Conservation (phyloP, 2,888 invertebrate genomes). For the Rhingia campestris region DNA sequence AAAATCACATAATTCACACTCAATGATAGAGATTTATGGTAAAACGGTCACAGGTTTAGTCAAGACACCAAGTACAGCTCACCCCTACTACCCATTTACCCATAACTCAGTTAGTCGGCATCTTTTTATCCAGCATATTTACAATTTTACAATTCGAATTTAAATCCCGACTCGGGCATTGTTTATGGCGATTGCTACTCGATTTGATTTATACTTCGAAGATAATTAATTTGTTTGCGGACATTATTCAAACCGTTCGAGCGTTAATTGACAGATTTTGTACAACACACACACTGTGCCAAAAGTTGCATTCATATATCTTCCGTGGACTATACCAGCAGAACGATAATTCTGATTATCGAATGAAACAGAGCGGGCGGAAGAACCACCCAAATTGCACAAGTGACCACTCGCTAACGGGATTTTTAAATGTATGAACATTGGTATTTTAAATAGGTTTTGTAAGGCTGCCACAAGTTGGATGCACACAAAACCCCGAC, state of each 20-base stretch:
- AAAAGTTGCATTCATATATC: constrained; percentile 28
- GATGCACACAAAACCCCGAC: constrained; percentile 20
- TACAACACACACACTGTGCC: constrained; percentile 21
- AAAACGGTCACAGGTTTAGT: constrained; percentile 29
- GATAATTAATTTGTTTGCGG: constrained; percentile 75
- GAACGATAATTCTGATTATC: background rate
- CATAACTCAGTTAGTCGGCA: constrained; percentile 65
- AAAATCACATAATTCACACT: background rate
- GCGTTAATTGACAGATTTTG: constrained; percentile 74
- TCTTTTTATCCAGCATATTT: constrained; percentile 41
- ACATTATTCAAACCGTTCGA: constrained; percentile 72
- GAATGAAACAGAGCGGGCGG: constrained; percentile 18
- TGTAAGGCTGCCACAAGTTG: constrained; percentile 16
- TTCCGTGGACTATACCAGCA: background rate
- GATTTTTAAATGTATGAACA: constrained; percentile 44
- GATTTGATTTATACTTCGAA: constrained; percentile 74
- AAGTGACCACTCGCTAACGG: constrained; percentile 18
- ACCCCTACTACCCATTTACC: constrained; percentile 46
- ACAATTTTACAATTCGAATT: constrained; percentile 53
- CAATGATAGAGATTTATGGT: constrained; percentile 5
- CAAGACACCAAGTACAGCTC: constrained; percentile 25
- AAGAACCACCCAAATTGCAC: constrained; percentile 17
- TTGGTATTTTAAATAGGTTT: constrained; percentile 50
- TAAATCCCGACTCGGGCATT: constrained; percentile 57
- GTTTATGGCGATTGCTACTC: constrained; percentile 75